These are phyloP conservation scores for Acleris holmiana DNA, from an alignment of 2,888 invertebrate genomes.

Conservation along the genomic window DNA sequence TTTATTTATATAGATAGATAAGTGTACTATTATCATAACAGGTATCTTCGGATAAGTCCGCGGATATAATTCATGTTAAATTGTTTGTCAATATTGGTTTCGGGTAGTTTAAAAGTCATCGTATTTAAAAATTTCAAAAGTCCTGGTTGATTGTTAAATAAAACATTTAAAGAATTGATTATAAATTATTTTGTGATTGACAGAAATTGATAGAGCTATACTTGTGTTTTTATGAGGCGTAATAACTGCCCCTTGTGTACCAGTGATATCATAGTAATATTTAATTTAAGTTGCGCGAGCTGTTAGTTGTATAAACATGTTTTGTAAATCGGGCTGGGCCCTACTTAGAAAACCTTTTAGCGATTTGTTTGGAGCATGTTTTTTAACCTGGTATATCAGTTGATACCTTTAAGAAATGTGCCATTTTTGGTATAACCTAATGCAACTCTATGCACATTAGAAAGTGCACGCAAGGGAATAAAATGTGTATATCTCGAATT, in stretches of 20 bases:
- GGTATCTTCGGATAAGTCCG: too few species aligned
- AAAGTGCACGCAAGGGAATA: background rate
- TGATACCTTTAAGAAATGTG: background rate
- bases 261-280: conserved; percentile 33
- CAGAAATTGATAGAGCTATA: background rate
- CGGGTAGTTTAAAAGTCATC: too few species aligned
- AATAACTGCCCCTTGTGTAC: conserved; percentile 12
- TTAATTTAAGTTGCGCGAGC: conserved; percentile 25
- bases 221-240: conserved; percentile 9
- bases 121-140: too few species aligned
- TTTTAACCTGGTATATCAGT: background rate
- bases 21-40: too few species aligned
- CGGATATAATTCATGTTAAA: too few species aligned
- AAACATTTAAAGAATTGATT: too few species aligned
- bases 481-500: conserved; percentile 27
- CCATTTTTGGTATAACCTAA: too few species aligned
- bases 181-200: background rate
- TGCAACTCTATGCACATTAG: background rate
- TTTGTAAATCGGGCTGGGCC: conserved; percentile 31
- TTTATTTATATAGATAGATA: too few species aligned
- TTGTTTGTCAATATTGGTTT: too few species aligned
- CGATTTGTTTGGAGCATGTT: background rate
- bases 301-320: conserved; percentile 13
- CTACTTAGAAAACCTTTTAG: background rate
- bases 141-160: too few species aligned